Percentiles rank a stretch among this genome's conserved stretches.
These are phyloP conservation scores for Arbacia lixula DNA, from an alignment of 53 echinoderm and acorn worm species.

Conservation along the genomic window DNA sequence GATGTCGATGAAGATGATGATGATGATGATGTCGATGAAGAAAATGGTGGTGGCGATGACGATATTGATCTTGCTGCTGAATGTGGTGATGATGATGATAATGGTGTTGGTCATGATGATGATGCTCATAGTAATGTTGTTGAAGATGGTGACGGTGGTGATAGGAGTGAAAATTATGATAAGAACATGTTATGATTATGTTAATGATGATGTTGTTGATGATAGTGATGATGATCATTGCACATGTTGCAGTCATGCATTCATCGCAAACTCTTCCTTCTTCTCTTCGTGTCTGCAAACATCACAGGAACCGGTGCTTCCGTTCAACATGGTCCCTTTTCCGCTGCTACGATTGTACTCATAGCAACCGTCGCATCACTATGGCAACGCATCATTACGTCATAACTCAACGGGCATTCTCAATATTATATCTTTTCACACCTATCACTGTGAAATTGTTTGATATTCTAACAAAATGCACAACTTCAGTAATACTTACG, in stretches of 20 bases:
- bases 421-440: background rate
- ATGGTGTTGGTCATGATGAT: background rate
- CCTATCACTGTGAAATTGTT: too few relatives aligned
- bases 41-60: too few relatives aligned
- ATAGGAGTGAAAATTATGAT: background rate
- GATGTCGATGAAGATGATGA: background rate
- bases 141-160: too few relatives aligned
- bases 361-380: slow-evolving; percentile 17
- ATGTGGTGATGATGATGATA: background rate
- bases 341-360: background rate
- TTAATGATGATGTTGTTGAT: background rate
- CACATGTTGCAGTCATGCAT: background rate
- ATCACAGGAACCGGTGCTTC: slow-evolving; percentile 28
- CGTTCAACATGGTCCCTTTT: background rate
- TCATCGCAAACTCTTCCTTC: background rate
- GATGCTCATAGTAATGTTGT: too few relatives aligned
- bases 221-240: background rate
- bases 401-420: slow-evolving; percentile 13
- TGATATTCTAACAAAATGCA: background rate
- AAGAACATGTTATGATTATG: background rate
- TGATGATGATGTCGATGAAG: background rate
- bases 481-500: too few relatives aligned
- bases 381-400: slow-evolving; percentile 38
- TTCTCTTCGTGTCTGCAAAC: too few relatives aligned
- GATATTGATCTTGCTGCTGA: background rate